Conservation (phyloP, 2,113 vertebrate species). For the Rhinogobius similis region DNA sequence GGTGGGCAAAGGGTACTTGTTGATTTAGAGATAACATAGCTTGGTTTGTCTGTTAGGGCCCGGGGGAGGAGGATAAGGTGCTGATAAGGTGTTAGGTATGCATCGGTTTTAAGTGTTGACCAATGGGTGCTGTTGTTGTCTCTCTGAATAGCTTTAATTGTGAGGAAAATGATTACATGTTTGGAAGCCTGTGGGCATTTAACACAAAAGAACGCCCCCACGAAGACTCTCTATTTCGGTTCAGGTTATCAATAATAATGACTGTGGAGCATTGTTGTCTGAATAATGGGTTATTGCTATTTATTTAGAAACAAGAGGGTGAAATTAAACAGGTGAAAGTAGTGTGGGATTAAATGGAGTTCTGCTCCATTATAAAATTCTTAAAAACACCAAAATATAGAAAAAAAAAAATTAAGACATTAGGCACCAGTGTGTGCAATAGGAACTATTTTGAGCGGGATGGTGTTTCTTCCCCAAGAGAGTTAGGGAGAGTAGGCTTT, state of each 20-base stretch:
- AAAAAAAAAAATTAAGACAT: neutral
- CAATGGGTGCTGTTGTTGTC: slow-evolving; percentile 15
- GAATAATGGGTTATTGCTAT: too few relatives aligned
- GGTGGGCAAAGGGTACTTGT: slow-evolving; percentile 26
- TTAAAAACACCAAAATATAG: too few relatives aligned
- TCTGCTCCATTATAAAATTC: neutral
- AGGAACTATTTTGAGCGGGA: neutral
- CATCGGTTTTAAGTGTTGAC: slow-evolving; percentile 11
- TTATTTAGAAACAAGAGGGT: too few relatives aligned
- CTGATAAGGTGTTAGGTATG: slow-evolving; percentile 19
- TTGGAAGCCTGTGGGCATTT: slow-evolving; percentile 8
- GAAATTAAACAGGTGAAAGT: neutral
- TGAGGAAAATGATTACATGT: slow-evolving; percentile 38
- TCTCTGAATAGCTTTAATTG: slow-evolving; percentile 42
- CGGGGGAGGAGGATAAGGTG: slow-evolving; percentile 27
- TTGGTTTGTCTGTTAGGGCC: slow-evolving; percentile 17
- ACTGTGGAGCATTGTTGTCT: neutral
- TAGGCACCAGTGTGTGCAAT: neutral
- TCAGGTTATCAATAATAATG: slow-evolving; percentile 23
- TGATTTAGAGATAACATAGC: slow-evolving; percentile 25
- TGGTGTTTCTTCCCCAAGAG: neutral
- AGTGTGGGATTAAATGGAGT: neutral
- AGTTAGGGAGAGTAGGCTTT: too few relatives aligned
- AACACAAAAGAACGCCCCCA: slow-evolving; percentile 32
- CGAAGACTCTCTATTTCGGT: slow-evolving; percentile 41